Conservation (phyloP, 2,113 vertebrate genomes). For the Oostethus manadensis region DNA sequence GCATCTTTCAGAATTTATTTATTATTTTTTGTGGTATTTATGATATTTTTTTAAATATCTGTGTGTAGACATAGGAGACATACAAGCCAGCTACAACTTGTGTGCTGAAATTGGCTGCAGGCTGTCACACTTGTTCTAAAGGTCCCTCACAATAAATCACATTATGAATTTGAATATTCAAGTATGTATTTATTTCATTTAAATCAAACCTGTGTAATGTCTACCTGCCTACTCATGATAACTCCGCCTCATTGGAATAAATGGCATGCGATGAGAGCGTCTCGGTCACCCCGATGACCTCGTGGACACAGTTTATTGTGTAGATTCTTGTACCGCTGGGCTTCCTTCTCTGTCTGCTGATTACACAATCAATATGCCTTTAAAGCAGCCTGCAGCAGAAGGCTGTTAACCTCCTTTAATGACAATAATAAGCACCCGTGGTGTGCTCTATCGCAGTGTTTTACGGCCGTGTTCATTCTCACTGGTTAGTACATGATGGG, state of each 20-base stretch:
- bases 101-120: too few relatives aligned
- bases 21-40: too few relatives aligned
- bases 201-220: too few relatives aligned
- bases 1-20: too few relatives aligned
- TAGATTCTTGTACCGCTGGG: conserved; percentile 47
- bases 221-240: conserved; percentile 10
- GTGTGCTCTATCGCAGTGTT: conserved; percentile 46
- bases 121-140: too few relatives aligned
- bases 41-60: too few relatives aligned
- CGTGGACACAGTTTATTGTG: conserved; percentile 37
- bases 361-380: conserved; percentile 54
- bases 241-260: conserved; percentile 31
- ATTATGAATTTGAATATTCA: too few relatives aligned
- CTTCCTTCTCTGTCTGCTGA: conserved; percentile 45
- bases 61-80: too few relatives aligned
- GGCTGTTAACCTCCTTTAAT: conserved; percentile 36
- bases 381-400: conserved; percentile 34
- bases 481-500: not conserved
- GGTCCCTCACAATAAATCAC: too few relatives aligned
- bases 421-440: conserved; percentile 35
- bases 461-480: conserved; percentile 4
- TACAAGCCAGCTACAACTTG: too few relatives aligned
- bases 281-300: conserved; percentile 29
- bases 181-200: too few relatives aligned
- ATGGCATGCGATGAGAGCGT: conserved; percentile 15